Evolutionary conservation across 2,797 vertebrate species (phyloP).

Genomic region (Sebastes vulpes): DNA sequence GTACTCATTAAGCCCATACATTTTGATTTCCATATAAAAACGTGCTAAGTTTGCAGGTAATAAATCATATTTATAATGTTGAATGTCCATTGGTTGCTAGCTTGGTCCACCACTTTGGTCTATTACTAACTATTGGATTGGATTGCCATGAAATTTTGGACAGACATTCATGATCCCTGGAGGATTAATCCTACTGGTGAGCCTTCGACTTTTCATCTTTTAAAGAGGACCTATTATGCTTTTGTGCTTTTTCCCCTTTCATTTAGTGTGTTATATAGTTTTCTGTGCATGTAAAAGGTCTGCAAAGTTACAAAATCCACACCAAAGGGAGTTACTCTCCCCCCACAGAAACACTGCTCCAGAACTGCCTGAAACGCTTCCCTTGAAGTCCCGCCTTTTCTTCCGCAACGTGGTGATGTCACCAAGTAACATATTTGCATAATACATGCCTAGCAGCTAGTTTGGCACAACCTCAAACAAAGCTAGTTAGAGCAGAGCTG

Average conservation of each 20-base stretch:
- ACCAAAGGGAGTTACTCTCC: too few relatives aligned
- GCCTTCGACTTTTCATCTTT: background rate
- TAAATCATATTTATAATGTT: background rate
- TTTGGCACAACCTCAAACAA: fast-evolving
- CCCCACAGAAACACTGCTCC: too few relatives aligned
- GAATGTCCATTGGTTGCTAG: background rate
- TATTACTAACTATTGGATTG: background rate
- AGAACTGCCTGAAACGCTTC: fast-evolving
- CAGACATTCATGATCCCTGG: background rate
- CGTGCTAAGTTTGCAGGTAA: background rate
- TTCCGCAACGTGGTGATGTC: too few relatives aligned
- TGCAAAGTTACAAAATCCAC: too few relatives aligned
- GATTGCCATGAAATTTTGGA: background rate
- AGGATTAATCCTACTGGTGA: background rate
- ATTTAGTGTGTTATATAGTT: too few relatives aligned
- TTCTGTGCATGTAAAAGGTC: too few relatives aligned
- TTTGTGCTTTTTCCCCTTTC: too few relatives aligned
- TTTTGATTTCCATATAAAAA: background rate
- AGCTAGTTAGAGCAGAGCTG: too few relatives aligned
- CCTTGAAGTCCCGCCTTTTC: too few relatives aligned
- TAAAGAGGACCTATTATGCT: background rate
- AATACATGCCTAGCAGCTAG: fast-evolving
- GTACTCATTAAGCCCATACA: background rate
- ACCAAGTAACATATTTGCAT: too few relatives aligned
- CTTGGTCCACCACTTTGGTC: background rate